These are phyloP conservation scores for Allenopithecus nigroviridis DNA, from an alignment of 2,797 vertebrate species.

Conservation along the genomic window DNA sequence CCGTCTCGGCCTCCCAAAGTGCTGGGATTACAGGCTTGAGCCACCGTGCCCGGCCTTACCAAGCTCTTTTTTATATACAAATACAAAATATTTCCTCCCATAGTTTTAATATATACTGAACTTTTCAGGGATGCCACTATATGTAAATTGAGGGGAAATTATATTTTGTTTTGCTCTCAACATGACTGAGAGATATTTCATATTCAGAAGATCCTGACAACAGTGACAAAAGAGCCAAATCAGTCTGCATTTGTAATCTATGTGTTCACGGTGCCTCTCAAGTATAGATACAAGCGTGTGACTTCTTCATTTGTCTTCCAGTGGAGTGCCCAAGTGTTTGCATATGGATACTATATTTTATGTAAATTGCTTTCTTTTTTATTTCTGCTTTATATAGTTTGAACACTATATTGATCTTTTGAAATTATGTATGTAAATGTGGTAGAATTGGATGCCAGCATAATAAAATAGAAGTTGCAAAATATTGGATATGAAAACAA, in stretches of 20 bases:
- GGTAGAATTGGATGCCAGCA: not conserved
- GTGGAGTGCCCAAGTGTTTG: not conserved
- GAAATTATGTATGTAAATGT: not conserved
- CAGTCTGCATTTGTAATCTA: not conserved
- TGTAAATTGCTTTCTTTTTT: conserved; percentile 14
- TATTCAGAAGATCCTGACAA: not conserved
- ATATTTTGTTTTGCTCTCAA: not conserved
- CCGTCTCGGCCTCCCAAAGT: too few species aligned
- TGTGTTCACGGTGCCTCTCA: not conserved
- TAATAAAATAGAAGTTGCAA: not conserved
- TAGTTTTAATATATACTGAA: not conserved
- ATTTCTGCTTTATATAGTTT: conserved; percentile 4
- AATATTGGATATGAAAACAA: not conserved
- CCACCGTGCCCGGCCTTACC: too few species aligned
- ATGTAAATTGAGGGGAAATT: not conserved
- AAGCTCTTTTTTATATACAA: not conserved
- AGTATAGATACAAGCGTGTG: not conserved
- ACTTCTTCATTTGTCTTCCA: not conserved
- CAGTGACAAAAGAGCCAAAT: not conserved
- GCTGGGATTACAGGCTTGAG: too few species aligned
- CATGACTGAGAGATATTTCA: not conserved
- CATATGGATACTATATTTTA: not conserved
- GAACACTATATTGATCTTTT: not conserved
- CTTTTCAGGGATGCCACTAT: not conserved
- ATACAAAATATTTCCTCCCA: not conserved